Conservation (phyloP, 1,140 invertebrate species). For the Cotesia vestalis region DNA sequence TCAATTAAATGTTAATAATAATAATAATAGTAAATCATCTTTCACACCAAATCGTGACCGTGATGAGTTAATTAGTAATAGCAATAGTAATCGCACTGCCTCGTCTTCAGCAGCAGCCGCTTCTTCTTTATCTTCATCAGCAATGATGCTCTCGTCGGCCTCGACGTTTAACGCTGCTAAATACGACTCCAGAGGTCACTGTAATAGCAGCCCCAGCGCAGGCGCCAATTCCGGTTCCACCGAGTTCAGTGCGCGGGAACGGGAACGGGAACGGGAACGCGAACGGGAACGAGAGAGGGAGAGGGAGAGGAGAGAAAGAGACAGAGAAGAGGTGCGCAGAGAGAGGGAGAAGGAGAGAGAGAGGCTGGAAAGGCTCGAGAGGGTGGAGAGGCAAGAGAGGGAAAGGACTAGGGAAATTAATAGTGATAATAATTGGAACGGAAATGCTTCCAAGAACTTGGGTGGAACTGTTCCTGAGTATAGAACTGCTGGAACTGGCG, state of each 20-base stretch:
- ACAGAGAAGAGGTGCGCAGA: no score
- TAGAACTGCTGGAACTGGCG: background rate
- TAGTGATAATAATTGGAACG: slow-evolving; percentile 8
- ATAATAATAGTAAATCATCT: slow-evolving; percentile 38
- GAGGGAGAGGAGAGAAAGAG: no score
- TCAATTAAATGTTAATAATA: background rate
- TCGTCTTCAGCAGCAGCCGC: slow-evolving; percentile 29
- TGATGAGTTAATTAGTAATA: slow-evolving; percentile 48
- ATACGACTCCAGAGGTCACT: no score
- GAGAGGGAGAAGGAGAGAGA: no score
- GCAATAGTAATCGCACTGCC: slow-evolving; percentile 42
- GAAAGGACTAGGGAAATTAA: background rate
- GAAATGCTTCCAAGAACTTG: background rate
- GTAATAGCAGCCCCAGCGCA: no score
- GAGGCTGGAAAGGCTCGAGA: no score
- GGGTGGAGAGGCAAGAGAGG: background rate
- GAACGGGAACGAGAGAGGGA: no score
- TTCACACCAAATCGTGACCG: slow-evolving; percentile 52
- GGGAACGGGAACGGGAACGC: no score
- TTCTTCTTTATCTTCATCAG: slow-evolving; percentile 27
- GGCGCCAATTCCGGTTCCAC: no score
- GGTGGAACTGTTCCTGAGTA: background rate
- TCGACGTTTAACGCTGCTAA: no score
- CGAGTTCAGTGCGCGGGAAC: no score
- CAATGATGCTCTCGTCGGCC: no score